A percentile compares a stretch with the other conserved stretches of the same genome.
Evolutionary conservation across 2,113 vertebrate genomes (phyloP).

Genomic region (Spea multiplicata): DNA sequence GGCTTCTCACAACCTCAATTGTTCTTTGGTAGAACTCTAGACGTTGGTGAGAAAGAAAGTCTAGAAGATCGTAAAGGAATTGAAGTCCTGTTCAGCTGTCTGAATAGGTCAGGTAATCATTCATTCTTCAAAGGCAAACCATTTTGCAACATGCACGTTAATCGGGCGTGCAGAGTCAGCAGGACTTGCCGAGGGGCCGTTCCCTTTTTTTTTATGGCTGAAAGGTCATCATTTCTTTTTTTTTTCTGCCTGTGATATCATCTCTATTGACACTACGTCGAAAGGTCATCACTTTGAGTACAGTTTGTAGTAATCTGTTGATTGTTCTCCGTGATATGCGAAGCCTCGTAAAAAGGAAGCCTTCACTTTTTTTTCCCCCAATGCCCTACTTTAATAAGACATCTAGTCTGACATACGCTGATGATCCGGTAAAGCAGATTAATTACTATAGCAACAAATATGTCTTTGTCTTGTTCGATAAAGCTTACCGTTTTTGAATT

Average conservation of each 20-base stretch:
- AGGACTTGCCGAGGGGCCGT: neutral
- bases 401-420: no score
- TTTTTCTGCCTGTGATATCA: conserved; percentile 6
- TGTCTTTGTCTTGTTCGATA: no score
- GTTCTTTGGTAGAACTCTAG: no score
- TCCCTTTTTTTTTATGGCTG: conserved; percentile 9
- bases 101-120: conserved; percentile 20
- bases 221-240: conserved; percentile 22
- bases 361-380: no score
- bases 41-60: no score
- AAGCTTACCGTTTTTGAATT: no score
- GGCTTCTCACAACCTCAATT: no score
- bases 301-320: neutral
- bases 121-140: conserved; percentile 38
- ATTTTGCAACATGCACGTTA: conserved; percentile 8
- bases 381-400: no score
- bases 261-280: neutral
- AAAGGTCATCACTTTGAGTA: neutral
- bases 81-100: neutral
- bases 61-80: neutral
- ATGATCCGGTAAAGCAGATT: no score
- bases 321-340: neutral
- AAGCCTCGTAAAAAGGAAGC: neutral
- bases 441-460: no score
- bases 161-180: conserved; percentile 15